phyloP scores from a whole-genome alignment of 2,797 vertebrate species.

The Phrynocephalus forsythii region DNA sequence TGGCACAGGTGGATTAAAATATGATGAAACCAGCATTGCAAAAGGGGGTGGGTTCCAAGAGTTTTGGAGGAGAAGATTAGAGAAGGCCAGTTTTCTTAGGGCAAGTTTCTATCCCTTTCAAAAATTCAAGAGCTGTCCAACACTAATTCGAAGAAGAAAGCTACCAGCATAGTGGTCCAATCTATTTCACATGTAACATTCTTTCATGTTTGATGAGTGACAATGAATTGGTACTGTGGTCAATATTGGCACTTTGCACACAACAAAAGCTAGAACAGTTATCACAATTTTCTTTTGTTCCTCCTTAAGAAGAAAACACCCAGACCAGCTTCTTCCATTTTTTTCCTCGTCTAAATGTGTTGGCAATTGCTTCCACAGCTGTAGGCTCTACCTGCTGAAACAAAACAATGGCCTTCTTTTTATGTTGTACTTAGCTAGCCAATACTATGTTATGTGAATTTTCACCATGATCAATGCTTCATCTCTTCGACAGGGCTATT shows the following conservation, averaged over 20 bases:
- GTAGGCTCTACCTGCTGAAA: constrained; percentile 46
- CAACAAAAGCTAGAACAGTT: constrained; percentile 78
- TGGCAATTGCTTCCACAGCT: constrained; percentile 58
- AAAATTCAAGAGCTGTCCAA: constrained; percentile 36
- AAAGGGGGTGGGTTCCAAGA: neutral
- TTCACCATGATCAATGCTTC: constrained; percentile 72
- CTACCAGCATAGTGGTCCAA: constrained; percentile 34
- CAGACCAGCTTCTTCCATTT: constrained; percentile 60
- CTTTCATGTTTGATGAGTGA: constrained; percentile 66
- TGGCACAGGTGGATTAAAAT: neutral
- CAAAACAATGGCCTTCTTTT: constrained; percentile 64
- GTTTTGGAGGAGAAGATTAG: neutral
- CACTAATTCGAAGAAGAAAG: constrained; percentile 42
- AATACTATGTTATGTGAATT: constrained; percentile 61
- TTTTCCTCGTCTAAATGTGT: constrained; percentile 59
- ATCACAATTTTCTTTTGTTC: constrained; percentile 78
- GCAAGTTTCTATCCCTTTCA: neutral
- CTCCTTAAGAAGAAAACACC: constrained; percentile 8
- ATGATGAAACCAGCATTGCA: neutral
- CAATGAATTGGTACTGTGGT: constrained; percentile 74
- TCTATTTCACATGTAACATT: constrained; percentile 57
- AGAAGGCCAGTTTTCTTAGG: neutral
- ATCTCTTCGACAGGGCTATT: constrained; percentile 66
- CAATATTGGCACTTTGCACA: constrained; percentile 69
- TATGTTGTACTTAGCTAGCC: constrained; percentile 56